phyloP scores from a whole-genome alignment of 1,140 invertebrate species.

The Drosophila kikkawai region DNA sequence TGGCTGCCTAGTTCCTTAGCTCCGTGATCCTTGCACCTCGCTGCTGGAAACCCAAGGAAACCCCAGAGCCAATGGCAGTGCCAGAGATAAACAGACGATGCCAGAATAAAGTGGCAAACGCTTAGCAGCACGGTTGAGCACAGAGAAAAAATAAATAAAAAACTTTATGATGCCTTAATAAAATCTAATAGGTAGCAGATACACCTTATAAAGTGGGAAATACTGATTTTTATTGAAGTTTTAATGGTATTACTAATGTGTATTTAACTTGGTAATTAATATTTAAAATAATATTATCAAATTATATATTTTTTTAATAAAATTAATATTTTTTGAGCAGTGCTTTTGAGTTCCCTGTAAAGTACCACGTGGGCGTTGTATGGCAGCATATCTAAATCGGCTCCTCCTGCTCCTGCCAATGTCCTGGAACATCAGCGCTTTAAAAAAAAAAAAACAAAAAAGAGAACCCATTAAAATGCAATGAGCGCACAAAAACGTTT shows the following conservation, averaged over 20 bases:
- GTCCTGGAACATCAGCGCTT: constrained; percentile 43
- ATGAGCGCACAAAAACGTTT: constrained; percentile 69
- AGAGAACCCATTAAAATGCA: constrained; percentile 65
- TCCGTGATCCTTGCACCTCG: constrained; percentile 11
- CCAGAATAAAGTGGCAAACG: constrained; percentile 70
- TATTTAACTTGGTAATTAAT: too few relatives aligned
- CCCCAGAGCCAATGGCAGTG: constrained; percentile 33
- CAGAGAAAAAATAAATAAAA: neutral
- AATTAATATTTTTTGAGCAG: neutral
- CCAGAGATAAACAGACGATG: constrained; percentile 71
- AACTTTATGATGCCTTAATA: neutral
- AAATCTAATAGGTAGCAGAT: neutral
- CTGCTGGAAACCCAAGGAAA: constrained; percentile 17
- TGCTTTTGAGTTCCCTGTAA: constrained; percentile 7
- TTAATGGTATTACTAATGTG: too few relatives aligned
- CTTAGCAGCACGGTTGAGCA: constrained; percentile 39
- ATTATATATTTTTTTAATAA: neutral
- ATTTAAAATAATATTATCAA: too few relatives aligned
- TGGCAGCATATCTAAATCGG: constrained; percentile 46
- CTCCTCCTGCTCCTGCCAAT: neutral
- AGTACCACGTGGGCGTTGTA: constrained; percentile 31
- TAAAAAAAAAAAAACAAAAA: constrained; percentile 22
- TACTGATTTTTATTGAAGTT: neutral
- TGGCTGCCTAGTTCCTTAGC: constrained; percentile 12
- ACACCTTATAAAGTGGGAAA: neutral